These are phyloP conservation scores for Stomatorhinus walkeri DNA, from an alignment of 2,797 vertebrate species.

Conservation along the genomic window DNA sequence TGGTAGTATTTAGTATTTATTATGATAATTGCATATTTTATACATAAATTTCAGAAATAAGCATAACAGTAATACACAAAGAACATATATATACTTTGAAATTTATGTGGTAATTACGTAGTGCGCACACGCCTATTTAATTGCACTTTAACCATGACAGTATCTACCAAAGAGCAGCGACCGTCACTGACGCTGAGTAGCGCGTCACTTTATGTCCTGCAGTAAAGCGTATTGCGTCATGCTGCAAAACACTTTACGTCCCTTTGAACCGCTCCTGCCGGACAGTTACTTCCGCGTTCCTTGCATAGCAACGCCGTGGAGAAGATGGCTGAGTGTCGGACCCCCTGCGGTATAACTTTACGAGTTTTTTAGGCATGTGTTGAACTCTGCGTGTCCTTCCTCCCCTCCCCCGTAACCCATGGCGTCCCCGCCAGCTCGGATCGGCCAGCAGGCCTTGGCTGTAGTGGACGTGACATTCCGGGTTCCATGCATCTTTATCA, in stretches of 20 bases:
- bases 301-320: constrained; percentile 20
- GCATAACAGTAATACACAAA: background rate
- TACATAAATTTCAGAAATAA: background rate
- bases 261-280: background rate
- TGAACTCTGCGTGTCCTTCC: constrained; percentile 66
- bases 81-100: background rate
- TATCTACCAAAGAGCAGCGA: background rate
- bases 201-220: background rate
- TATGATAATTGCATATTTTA: background rate
- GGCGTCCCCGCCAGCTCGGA: constrained; percentile 65
- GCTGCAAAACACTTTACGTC: constrained; percentile 14
- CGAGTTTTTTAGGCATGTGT: constrained; percentile 47
- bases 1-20: background rate
- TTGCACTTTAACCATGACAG: background rate
- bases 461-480: constrained; percentile 83
- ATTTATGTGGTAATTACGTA: background rate
- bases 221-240: background rate
- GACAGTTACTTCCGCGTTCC: constrained; percentile 24
- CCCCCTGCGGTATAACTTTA: background rate
- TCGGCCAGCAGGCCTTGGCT: constrained; percentile 70
- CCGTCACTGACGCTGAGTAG: background rate
- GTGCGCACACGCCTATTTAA: background rate
- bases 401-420: constrained; percentile 60
- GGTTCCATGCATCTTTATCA: constrained; percentile 87
- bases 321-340: constrained; percentile 17